phyloP scores from a whole-genome alignment of 2,888 invertebrate genomes.

The Polymixis lichenea region DNA sequence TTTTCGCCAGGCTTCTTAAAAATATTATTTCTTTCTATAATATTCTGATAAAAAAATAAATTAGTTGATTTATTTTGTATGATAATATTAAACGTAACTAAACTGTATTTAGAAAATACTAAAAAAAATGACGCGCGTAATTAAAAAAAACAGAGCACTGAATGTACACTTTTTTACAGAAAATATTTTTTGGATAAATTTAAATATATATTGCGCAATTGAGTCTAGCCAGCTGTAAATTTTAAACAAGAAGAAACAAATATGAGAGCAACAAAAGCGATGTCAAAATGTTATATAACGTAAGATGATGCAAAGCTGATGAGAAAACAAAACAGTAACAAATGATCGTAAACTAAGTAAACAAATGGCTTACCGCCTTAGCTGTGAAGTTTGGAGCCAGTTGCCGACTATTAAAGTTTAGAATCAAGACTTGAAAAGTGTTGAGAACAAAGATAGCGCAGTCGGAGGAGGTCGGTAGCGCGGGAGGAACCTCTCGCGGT shows the following conservation, averaged over 20 bases:
- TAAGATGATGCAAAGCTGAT: slow-evolving; percentile 67
- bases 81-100: background rate
- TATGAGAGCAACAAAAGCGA: slow-evolving; percentile 65
- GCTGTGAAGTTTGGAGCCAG: slow-evolving; percentile 71
- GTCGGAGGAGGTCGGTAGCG: slow-evolving; percentile 63
- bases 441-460: slow-evolving; percentile 64
- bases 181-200: background rate
- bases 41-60: background rate
- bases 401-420: slow-evolving; percentile 72
- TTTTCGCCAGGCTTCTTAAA: slow-evolving; percentile 63
- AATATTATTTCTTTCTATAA: slow-evolving; percentile 17
- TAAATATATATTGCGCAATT: slow-evolving; percentile 17
- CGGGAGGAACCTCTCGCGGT: slow-evolving; percentile 53
- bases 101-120: background rate
- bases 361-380: slow-evolving; percentile 82
- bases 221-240: slow-evolving; percentile 62
- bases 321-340: slow-evolving; percentile 69
- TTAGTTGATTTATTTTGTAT: background rate
- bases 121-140: background rate
- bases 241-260: slow-evolving; percentile 54
- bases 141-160: background rate
- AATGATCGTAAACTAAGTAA: slow-evolving; percentile 70
- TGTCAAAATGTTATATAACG: slow-evolving; percentile 78
- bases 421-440: slow-evolving; percentile 65
- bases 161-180: slow-evolving; percentile 10